Conservation (phyloP, 2,113 vertebrate species). For the Oreamnos americanus region DNA sequence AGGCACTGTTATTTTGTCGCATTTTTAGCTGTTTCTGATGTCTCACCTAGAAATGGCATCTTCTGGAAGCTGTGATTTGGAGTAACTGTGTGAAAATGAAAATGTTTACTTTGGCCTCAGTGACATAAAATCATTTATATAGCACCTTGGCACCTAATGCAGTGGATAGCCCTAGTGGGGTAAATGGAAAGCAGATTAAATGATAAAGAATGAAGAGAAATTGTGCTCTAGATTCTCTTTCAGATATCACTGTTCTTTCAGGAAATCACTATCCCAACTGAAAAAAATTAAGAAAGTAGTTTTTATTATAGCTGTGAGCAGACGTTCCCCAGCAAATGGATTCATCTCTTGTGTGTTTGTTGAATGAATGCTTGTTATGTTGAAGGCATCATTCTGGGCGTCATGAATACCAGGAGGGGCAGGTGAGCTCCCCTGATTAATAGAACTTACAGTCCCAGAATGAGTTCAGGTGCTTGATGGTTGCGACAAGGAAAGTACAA, state of each 20-base stretch:
- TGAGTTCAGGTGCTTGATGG: neutral
- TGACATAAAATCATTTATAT: neutral
- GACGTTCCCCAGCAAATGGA: neutral
- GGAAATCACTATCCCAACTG: neutral
- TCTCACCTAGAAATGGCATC: neutral
- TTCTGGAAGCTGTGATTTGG: neutral
- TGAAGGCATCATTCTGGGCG: neutral
- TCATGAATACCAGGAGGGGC: neutral
- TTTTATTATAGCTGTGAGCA: neutral
- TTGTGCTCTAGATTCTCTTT: neutral
- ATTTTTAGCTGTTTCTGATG: neutral
- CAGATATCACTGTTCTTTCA: neutral
- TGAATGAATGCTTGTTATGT: neutral
- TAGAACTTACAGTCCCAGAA: neutral
- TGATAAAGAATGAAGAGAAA: neutral
- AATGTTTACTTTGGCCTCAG: neutral
- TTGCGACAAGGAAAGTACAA: neutral
- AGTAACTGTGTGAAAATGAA: neutral
- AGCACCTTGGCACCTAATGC: too few relatives aligned
- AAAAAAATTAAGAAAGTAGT: neutral
- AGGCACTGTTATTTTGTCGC: neutral
- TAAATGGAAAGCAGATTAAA: neutral
- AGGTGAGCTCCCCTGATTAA: neutral
- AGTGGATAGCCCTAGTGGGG: accelerated
- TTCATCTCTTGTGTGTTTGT: accelerated